Conservation (phyloP, 2,113 vertebrate species). For the Osmerus eperlanus region DNA sequence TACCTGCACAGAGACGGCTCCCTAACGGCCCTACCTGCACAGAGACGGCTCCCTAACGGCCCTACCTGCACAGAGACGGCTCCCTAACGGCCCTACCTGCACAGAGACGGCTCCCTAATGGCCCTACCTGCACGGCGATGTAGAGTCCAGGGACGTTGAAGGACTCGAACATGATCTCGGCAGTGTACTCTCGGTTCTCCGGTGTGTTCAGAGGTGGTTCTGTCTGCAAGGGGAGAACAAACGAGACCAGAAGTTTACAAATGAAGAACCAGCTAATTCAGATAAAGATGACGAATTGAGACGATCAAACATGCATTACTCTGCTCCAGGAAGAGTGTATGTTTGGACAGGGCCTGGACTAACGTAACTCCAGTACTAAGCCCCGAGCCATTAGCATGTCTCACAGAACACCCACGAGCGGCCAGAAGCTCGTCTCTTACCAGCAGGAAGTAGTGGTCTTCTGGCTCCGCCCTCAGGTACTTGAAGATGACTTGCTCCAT, state of each 20-base stretch:
- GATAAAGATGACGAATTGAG: not conserved
- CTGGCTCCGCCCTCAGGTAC: conserved; percentile 95
- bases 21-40: conserved; percentile 82
- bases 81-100: conserved; percentile 72
- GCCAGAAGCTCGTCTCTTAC: conserved; percentile 66
- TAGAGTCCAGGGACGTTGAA: conserved; percentile 98
- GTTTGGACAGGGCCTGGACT: too few relatives aligned
- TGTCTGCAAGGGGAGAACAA: conserved; percentile 72
- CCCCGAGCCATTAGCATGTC: too few relatives aligned
- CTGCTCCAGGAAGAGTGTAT: too few relatives aligned
- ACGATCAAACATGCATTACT: not conserved
- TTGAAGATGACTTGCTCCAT: conserved; percentile 99
- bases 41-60: not conserved
- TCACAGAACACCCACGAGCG: too few relatives aligned
- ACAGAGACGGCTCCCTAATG: not conserved
- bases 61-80: conserved; percentile 82
- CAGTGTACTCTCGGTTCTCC: conserved; percentile 98
- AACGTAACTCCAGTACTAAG: too few relatives aligned
- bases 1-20: too few relatives aligned
- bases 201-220: conserved; percentile 98
- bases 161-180: conserved; percentile 99
- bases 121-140: conserved; percentile 94
- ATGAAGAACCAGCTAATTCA: not conserved
- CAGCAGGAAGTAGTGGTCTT: conserved; percentile 98
- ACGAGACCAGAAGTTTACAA: not conserved